Conservation (phyloP, 2,888 invertebrate genomes). For the Allolobophora icterica region DNA sequence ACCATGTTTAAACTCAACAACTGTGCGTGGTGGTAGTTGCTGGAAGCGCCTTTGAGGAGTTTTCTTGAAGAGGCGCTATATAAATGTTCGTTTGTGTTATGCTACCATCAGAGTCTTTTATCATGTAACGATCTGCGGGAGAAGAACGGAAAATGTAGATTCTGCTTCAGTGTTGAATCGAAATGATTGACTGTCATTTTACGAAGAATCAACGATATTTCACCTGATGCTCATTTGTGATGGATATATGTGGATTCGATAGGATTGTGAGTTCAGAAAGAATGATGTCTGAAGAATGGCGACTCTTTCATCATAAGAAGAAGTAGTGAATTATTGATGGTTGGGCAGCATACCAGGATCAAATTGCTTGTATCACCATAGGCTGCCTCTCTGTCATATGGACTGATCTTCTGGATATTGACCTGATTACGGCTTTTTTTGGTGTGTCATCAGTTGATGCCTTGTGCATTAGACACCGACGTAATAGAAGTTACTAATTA, state of each 20-base stretch:
- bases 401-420: too few species aligned
- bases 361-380: too few species aligned
- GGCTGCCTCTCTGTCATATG: too few species aligned
- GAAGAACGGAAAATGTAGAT: neutral
- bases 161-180: neutral
- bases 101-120: neutral
- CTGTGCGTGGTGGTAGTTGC: neutral
- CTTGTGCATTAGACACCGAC: too few species aligned
- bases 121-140: neutral
- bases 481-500: too few species aligned
- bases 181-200: neutral
- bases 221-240: neutral
- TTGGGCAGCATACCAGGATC: too few species aligned
- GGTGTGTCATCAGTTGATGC: too few species aligned
- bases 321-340: neutral
- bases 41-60: neutral
- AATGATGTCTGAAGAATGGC: neutral
- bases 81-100: neutral
- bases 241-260: neutral
- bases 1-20: neutral
- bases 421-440: too few species aligned
- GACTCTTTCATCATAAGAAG: neutral
- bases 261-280: neutral
- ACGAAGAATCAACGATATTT: neutral
- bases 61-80: conserved; percentile 10